Conservation (phyloP, 2,113 vertebrate species). For the Oplegnathus fasciatus region DNA sequence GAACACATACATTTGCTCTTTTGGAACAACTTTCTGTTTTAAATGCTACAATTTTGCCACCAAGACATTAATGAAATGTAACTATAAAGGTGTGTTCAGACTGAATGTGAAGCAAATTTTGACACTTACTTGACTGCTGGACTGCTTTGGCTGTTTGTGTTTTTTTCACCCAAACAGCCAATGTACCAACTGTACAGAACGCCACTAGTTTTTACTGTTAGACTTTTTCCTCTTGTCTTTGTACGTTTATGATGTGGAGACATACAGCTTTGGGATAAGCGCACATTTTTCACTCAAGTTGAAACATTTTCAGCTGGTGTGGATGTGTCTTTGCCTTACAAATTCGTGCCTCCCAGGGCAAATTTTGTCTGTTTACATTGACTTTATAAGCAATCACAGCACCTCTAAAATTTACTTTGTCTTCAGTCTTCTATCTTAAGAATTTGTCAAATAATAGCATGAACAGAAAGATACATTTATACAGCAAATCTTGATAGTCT, state of each 20-base stretch:
- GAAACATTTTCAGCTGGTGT: too few species aligned
- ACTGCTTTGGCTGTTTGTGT: too few species aligned
- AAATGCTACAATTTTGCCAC: not conserved
- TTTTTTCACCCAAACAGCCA: too few species aligned
- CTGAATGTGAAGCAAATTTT: not conserved
- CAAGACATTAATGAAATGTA: not conserved
- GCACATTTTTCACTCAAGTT: not conserved
- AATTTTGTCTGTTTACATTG: not conserved
- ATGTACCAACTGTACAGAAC: too few species aligned
- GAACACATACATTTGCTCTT: not conserved
- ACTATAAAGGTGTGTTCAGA: not conserved
- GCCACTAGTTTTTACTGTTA: too few species aligned
- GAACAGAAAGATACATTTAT: too few species aligned
- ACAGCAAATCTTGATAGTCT: not conserved
- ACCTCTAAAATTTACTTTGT: not conserved
- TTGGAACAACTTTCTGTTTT: not conserved
- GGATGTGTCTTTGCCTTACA: not conserved
- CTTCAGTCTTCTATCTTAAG: not conserved
- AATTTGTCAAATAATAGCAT: not conserved
- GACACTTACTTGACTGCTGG: too few species aligned
- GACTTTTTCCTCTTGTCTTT: not conserved
- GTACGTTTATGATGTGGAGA: not conserved
- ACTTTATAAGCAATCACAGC: not conserved
- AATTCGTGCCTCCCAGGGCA: too few species aligned
- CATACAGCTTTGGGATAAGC: not conserved